Evolutionary conservation across 2,888 invertebrate genomes (phyloP), one percentile per base, ranked within the genome.

Genomic region (Diplolepis rosae): DNA sequence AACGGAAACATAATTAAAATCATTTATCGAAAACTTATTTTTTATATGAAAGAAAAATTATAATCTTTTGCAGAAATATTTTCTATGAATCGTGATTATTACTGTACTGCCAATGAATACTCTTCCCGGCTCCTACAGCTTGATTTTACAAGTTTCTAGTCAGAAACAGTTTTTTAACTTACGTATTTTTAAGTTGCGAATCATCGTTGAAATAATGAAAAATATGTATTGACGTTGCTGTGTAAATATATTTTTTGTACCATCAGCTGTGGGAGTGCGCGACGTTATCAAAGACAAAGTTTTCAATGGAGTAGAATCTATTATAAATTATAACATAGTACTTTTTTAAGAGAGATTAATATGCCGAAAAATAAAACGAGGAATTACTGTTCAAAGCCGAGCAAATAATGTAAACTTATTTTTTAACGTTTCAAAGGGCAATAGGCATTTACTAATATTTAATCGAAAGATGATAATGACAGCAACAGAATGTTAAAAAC

Each of bases 101-200:
- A 39, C 32, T 61, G 70, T 81, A 86, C 85, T 87, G 83, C 85
- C 84, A 84, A 80, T 77, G 77, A 83, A 84, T 85, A 87, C 84
- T 85, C 84, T 81, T 85, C 84, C 82, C 82, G 80, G 81, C 86
- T 87, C 84, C 85, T 84, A 84, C 84, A 84, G 85, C 82, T 87
- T 82, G 82, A 84, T 79, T 80, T 82, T 81, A 81, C 83, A 85
- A 85, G 84, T 86, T 87, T 87, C 87, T 87, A 87, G 87, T 87
- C 87, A 87, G 85, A 86, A 87, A 86, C 84, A 78, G 75, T 82
- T 79, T 77, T 80, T 71, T 69, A 80, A 79, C 73, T 77, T 77
- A 56, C 70, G 27, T 70, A 74, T 76, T 72, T 74, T 79, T 76
- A 73, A 78, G 68, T 66, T 71, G 50, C 54, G 42, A 69, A 71